phyloP scores from a whole-genome alignment of 2,113 vertebrate species.

The Labrus mixtus region DNA sequence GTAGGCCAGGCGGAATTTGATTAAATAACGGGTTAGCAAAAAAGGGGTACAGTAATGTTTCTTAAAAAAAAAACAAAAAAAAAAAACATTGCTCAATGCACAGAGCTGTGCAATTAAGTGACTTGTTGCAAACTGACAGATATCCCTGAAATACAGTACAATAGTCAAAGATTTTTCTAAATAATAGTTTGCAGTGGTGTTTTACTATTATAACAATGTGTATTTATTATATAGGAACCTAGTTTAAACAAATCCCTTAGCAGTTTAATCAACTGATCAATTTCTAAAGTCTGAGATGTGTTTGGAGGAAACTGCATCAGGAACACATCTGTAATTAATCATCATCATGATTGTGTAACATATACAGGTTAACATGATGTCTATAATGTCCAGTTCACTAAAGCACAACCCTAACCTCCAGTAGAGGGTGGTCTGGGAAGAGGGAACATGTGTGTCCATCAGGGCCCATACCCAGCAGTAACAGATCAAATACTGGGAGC shows the following conservation, averaged over 20 bases:
- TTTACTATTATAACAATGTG: too few species aligned
- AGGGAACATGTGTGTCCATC: constrained; percentile 96
- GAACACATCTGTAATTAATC: too few species aligned
- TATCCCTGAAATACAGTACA: background rate
- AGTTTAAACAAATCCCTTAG: background rate
- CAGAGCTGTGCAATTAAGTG: background rate
- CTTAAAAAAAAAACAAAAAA: background rate
- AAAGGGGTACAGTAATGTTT: background rate
- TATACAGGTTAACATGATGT: too few species aligned
- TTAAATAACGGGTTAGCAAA: constrained; percentile 6
- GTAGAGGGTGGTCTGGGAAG: constrained; percentile 90
- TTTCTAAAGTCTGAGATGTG: background rate
- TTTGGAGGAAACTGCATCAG: background rate
- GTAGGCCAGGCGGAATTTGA: constrained; percentile 8
- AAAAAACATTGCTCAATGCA: constrained; percentile 1
- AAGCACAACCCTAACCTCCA: constrained; percentile 84
- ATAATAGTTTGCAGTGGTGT: too few species aligned
- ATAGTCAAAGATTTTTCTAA: background rate
- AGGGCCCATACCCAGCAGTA: constrained; percentile 92
- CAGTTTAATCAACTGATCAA: background rate
- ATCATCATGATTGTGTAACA: too few species aligned
- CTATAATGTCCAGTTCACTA: background rate
- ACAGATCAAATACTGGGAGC: constrained; percentile 89
- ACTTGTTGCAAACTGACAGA: background rate
- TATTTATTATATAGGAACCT: too few species aligned